Evolutionary conservation across 23 tunicate genomes (phyloP).

Genomic region (Trididemnum nubilum): DNA sequence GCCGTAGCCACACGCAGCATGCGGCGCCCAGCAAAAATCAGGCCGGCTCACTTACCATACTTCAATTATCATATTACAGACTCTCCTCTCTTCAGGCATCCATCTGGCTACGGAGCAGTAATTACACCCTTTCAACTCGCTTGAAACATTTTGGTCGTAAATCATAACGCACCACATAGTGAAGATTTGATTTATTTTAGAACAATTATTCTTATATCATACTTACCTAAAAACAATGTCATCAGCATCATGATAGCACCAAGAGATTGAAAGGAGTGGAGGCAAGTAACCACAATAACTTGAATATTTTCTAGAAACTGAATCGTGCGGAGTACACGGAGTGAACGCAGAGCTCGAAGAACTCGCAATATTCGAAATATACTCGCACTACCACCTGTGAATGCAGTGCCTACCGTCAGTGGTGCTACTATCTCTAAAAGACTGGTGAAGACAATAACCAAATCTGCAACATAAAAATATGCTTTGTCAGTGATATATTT

Average conservation of each 20-base stretch:
- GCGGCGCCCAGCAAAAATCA: too few species aligned
- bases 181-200: too few species aligned
- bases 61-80: too few species aligned
- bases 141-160: too few species aligned
- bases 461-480: slow-evolving; percentile 45
- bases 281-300: slow-evolving; percentile 86
- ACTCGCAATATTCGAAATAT: slow-evolving; percentile 79
- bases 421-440: slow-evolving; percentile 74
- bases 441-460: slow-evolving; percentile 77
- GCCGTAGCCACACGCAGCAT: too few species aligned
- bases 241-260: slow-evolving; percentile 89
- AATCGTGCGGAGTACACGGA: slow-evolving; percentile 86
- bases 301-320: slow-evolving; percentile 88
- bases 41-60: too few species aligned
- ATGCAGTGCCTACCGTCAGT: slow-evolving; percentile 51
- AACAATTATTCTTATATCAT: too few species aligned
- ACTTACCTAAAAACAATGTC: slow-evolving; percentile 71
- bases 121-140: too few species aligned
- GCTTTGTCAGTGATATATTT: too few species aligned
- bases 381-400: slow-evolving; percentile 79
- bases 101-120: too few species aligned
- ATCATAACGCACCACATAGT: too few species aligned
- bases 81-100: too few species aligned
- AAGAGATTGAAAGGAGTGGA: slow-evolving; percentile 84
- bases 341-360: slow-evolving; percentile 74